phyloP scores from a whole-genome alignment of 1,140 invertebrate genomes.

The Drepana arcuata region DNA sequence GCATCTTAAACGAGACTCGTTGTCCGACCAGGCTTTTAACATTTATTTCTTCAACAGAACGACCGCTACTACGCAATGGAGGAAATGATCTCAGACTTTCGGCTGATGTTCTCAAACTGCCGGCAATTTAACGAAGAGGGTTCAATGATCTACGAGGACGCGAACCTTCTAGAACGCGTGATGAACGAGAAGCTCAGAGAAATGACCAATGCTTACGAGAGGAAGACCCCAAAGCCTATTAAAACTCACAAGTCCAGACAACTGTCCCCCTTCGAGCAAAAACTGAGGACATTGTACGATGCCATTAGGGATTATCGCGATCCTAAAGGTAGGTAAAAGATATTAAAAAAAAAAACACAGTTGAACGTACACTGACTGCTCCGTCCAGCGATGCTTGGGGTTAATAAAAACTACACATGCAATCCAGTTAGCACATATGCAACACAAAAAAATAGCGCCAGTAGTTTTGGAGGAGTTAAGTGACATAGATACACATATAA shows the following conservation, averaged over 20 bases:
- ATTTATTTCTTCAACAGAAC: slow-evolving; percentile 35
- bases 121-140: slow-evolving; percentile 96
- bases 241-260: slow-evolving; percentile 43
- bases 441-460: too few relatives aligned
- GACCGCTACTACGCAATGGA: slow-evolving; percentile 76
- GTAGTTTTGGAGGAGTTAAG: too few relatives aligned
- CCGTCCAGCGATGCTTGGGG: too few relatives aligned
- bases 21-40: too few relatives aligned
- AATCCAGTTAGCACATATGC: too few relatives aligned
- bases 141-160: slow-evolving; percentile 95
- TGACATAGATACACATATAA: too few relatives aligned
- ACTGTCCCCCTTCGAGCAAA: slow-evolving; percentile 77
- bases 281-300: slow-evolving; percentile 91
- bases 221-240: slow-evolving; percentile 37
- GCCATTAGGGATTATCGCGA: slow-evolving; percentile 92
- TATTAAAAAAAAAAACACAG: too few relatives aligned
- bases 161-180: slow-evolving; percentile 88
- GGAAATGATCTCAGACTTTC: slow-evolving; percentile 76
- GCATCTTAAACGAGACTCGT: too few relatives aligned
- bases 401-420: too few relatives aligned
- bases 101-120: slow-evolving; percentile 96
- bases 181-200: slow-evolving; percentile 89
- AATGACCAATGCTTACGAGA: slow-evolving; percentile 47
- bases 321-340: slow-evolving; percentile 80
- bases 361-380: too few relatives aligned